Percentiles rank a stretch among this genome's conserved stretches.
These are phyloP conservation scores for Lordiphosa mommai DNA, from an alignment of 1,140 invertebrate species.

Conservation along the genomic window DNA sequence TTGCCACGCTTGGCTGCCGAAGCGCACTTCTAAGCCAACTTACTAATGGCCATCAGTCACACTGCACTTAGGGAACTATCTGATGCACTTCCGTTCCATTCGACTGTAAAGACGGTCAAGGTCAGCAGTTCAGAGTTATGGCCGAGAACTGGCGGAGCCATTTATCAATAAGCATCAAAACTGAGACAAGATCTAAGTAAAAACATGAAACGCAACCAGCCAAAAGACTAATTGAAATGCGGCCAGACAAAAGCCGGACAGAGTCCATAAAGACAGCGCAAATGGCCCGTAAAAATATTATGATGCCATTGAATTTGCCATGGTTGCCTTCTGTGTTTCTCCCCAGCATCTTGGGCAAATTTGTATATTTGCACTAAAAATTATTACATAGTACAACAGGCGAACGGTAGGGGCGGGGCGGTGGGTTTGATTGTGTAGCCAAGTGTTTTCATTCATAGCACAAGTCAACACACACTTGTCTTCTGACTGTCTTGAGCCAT, in stretches of 20 bases:
- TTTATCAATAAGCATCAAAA: constrained; percentile 54
- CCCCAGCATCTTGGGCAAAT: constrained; percentile 51
- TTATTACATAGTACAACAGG: constrained; percentile 2
- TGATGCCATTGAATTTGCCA: constrained; percentile 54
- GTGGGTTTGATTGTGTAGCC: constrained; percentile 55
- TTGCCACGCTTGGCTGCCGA: constrained; percentile 61
- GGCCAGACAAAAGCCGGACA: neutral
- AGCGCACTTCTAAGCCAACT: constrained; percentile 10
- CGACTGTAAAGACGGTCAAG: constrained; percentile 51
- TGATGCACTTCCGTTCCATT: constrained; percentile 3
- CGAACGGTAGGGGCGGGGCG: neutral
- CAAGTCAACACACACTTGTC: constrained; percentile 54
- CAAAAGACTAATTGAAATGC: constrained; percentile 52
- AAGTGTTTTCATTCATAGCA: constrained; percentile 67
- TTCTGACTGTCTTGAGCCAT: constrained; percentile 6
- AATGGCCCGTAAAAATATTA: constrained; percentile 74
- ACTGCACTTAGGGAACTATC: constrained; percentile 40
- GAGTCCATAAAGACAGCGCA: constrained; percentile 64
- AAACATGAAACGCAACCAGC: constrained; percentile 54
- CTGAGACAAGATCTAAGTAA: constrained; percentile 1
- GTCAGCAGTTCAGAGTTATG: too few species aligned
- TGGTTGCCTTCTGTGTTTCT: constrained; percentile 5
- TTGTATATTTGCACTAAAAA: constrained; percentile 68
- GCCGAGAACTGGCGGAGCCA: constrained; percentile 36
- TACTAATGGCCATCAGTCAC: constrained; percentile 46